Base-by-base conservation (phyloP, 2,797 vertebrate genomes). In the Microctenopoma stevenorrisi region DNA sequence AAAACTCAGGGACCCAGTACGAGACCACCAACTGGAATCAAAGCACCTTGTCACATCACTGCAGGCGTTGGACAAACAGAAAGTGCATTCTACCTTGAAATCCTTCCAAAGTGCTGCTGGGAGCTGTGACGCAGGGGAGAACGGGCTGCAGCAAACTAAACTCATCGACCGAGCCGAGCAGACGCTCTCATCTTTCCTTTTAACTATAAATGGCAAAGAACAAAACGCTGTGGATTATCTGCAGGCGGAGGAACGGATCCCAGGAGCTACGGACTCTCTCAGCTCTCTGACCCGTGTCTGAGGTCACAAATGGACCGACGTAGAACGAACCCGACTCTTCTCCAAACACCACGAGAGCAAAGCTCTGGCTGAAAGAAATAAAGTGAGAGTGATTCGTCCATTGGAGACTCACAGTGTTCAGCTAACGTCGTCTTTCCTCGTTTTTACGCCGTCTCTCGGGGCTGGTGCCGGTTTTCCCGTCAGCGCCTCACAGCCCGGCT, bases 191-290 rank as follows among this genome's bases (percentile, higher is more conserved):
- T 84, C 72, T 64, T 30, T 74, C 35, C 74, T 80, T 85, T 83
- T 79, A 80, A 78, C 84, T 87, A 87, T 83, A 90, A 84, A 90
- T 86, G 87, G 86, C 50, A 74, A 86, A 72, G 77, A 75, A 88
- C 67, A 77, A 79, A 38, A 84, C 72, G 65, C 78, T 16, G 40
- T 15, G 77, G 78, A 75, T 80, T 60, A 72, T 80, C 56, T 74
- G 33, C 57, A 16, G 66, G 74, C 22, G 22, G 22, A 22, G 22
- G 22, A 22, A 22, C 22, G 22, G 22, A 22, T 22, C 22, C 22
- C 22, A 22, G 22, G 22, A 22, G 22, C 22, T 22, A 22, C 22
- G 22, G 22, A 22, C 22, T 22, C 22, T 22, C 22, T 22, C 22
- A 22, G 22, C 22, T 22, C 22, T 22, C 22, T 22, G 22, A 22